phyloP scores from a whole-genome alignment of 2,888 invertebrate species.

The Pollenia griseotomentosa region DNA sequence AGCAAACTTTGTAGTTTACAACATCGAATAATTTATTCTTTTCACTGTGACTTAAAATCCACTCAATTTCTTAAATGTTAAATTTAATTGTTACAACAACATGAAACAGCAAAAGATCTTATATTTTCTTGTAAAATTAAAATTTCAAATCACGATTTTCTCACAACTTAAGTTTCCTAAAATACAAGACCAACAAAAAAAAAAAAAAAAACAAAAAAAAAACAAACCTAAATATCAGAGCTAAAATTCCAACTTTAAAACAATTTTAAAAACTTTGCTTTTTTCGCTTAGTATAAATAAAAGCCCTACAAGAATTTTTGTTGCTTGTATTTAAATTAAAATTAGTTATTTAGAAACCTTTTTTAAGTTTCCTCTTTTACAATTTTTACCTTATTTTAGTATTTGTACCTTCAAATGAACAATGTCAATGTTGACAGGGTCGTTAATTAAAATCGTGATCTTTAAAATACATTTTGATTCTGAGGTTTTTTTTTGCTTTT shows the following conservation, averaged over 20 bases:
- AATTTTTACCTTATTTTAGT: constrained; percentile 16
- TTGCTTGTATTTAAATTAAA: constrained; percentile 18
- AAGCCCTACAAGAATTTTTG: constrained; percentile 20
- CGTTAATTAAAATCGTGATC: constrained; percentile 73
- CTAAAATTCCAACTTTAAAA: constrained; percentile 29
- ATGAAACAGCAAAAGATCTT: constrained; percentile 27
- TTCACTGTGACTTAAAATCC: background rate
- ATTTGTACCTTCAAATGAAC: constrained; percentile 67
- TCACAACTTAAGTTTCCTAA: constrained; percentile 62
- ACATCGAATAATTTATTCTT: constrained; percentile 30
- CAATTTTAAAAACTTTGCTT: background rate
- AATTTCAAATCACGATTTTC: constrained; percentile 72
- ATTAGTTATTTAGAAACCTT: constrained; percentile 36
- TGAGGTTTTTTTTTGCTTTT: constrained; percentile 25
- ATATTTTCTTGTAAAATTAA: constrained; percentile 69
- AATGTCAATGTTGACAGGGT: constrained; percentile 72
- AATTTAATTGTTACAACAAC: constrained; percentile 71
- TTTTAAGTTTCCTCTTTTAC: constrained; percentile 13
- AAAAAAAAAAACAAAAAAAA: background rate
- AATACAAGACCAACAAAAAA: background rate
- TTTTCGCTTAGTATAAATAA: background rate
- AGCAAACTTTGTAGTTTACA: constrained; percentile 44
- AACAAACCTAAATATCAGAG: background rate
- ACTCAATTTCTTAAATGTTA: constrained; percentile 66
- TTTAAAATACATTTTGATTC: constrained; percentile 69